phyloP scores from a whole-genome alignment of 1,140 invertebrate species.

The Adelges cooleyi region DNA sequence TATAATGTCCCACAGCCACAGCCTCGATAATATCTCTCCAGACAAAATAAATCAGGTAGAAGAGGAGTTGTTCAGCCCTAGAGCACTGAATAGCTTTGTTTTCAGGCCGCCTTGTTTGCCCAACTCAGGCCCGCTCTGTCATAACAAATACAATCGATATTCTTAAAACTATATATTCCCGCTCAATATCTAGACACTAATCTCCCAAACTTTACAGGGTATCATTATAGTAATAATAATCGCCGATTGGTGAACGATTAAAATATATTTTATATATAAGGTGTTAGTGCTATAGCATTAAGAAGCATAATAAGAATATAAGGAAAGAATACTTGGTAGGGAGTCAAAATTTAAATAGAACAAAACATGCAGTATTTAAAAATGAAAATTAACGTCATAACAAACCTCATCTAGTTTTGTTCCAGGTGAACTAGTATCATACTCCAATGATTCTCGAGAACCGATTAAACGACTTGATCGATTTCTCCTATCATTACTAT shows the following conservation, averaged over 20 bases:
- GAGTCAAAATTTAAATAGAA: neutral
- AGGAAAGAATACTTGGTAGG: too few relatives aligned
- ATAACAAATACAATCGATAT: constrained; percentile 32
- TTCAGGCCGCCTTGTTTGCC: constrained; percentile 43
- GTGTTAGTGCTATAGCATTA: too few relatives aligned
- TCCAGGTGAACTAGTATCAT: constrained; percentile 26
- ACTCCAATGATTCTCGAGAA: constrained; percentile 34
- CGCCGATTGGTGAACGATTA: too few relatives aligned
- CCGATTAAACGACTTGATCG: constrained; percentile 34
- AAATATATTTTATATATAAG: too few relatives aligned
- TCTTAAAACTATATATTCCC: constrained; percentile 24
- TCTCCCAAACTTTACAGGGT: neutral
- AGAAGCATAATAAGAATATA: too few relatives aligned
- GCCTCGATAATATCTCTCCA: constrained; percentile 21
- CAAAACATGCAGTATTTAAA: neutral
- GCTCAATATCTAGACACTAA: constrained; percentile 1
- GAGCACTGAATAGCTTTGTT: constrained; percentile 50
- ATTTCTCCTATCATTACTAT: constrained; percentile 38
- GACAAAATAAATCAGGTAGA: constrained; percentile 19
- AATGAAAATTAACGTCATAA: neutral
- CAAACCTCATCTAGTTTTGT: constrained; percentile 24
- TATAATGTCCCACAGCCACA: constrained; percentile 26
- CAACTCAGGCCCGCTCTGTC: constrained; percentile 36
- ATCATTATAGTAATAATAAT: too few relatives aligned
- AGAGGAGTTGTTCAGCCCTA: constrained; percentile 40